Base-by-base conservation (phyloP, 2,797 vertebrate species). In the Paratrypauchen microcephalus region DNA sequence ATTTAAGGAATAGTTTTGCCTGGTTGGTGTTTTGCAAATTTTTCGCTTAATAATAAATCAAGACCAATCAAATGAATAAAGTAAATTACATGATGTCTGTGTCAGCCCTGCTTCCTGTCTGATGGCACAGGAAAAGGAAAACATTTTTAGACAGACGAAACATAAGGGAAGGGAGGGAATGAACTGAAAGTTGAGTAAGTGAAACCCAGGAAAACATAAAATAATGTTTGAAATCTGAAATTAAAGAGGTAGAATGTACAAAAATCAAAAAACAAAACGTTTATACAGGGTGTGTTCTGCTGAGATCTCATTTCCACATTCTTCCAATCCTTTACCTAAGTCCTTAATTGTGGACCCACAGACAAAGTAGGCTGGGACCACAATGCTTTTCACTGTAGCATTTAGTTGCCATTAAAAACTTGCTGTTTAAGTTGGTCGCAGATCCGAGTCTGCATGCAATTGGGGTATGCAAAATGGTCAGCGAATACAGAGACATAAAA, bases 261-360 rank as follows among this genome's bases (percentile, higher is more conserved):
- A 77, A 72, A 83, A 72, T 73, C 52, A 65, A 83, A 84, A 78
- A 55, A 36, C 77, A 83, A 66, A 78, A 73, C 79, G 77, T 84
- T 85, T 56, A 45, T 78, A 68, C 80, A 81, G 94, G 93, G 94
- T 93, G 93, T 93, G 90, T 86, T 89, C 89, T 81, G 82, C 78
- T 84, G 86, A 83, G 92, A 93, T 94, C 89, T 84, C 70, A 90
- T 94, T 92, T 93, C 92, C 83, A 93, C 92, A 94, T 94, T 94
- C 92, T 92, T 93, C 90, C 89, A 89, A 91, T 92, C 82, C 88
- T 92, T 92, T 92, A 94, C 92, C 93, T 94, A 93, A 93, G 90
- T 92, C 91, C 92, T 91, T 92, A 94, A 94, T 94, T 94, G 91
- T 92, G 88, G 88, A 88, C 90, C 92, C 92, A 87, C 92, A 93